A percentile compares a stretch with the other conserved stretches of the same genome.
Conservation (phyloP, 2,888 invertebrate genomes). For the Phaonia tiefii region DNA sequence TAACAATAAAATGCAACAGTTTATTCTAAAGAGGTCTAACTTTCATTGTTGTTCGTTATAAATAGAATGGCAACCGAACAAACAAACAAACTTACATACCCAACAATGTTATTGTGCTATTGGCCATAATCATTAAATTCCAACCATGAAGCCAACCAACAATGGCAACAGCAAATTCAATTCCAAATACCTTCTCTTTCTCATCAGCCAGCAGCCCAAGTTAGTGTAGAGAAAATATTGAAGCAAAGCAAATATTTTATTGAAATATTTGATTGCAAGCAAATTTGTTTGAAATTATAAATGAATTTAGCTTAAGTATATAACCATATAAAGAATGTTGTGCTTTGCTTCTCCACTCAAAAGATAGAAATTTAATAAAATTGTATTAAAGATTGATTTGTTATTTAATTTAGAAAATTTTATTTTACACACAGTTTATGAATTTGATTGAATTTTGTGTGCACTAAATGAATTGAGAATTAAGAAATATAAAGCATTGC, state of each 20-base stretch:
- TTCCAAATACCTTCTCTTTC: neutral
- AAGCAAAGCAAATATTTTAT: slow-evolving; percentile 7
- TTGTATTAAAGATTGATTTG: too few relatives aligned
- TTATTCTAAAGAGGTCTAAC: neutral
- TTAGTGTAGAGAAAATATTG: neutral
- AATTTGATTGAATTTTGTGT: neutral
- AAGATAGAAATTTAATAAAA: too few relatives aligned
- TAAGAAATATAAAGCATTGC: too few relatives aligned
- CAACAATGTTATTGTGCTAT: neutral
- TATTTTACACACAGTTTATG: neutral
- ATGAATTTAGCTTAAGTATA: neutral
- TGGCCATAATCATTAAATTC: neutral
- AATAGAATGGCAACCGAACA: slow-evolving; percentile 2
- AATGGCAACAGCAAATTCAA: neutral
- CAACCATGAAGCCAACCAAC: neutral
- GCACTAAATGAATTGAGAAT: too few relatives aligned
- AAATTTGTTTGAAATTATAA: slow-evolving; percentile 7
- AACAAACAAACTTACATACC: neutral
- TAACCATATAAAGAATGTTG: too few relatives aligned
- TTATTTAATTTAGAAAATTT: slow-evolving; percentile 39
- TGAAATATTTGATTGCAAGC: neutral
- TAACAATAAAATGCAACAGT: neutral
- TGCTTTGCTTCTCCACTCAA: too few relatives aligned
- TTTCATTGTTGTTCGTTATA: slow-evolving; percentile 1
- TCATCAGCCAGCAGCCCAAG: neutral